phyloP scores from a whole-genome alignment of 2,888 invertebrate genomes.

The Masnerella sp. region DNA sequence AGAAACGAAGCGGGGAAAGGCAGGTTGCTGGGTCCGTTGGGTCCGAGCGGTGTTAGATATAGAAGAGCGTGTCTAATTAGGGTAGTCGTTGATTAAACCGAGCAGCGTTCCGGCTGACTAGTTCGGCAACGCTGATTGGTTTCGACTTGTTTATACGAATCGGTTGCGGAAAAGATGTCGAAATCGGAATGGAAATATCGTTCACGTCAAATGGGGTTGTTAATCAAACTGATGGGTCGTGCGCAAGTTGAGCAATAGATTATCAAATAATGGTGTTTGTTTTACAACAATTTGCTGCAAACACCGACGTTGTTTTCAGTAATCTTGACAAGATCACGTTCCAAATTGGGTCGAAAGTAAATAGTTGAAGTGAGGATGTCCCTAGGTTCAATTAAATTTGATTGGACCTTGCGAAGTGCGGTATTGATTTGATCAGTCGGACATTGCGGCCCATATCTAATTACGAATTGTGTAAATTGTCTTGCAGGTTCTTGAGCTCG shows the following conservation, averaged over 20 bases:
- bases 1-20: conserved; percentile 6
- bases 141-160: neutral
- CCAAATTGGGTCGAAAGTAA: too few species aligned
- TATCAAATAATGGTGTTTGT: too few species aligned
- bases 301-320: too few species aligned
- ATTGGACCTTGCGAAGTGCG: neutral
- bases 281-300: too few species aligned
- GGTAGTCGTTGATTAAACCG: conserved; percentile 29
- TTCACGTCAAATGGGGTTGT: too few species aligned
- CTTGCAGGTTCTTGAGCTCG: neutral
- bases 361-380: conserved; percentile 4
- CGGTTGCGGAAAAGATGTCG: too few species aligned
- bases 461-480: conserved; percentile 27
- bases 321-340: too few species aligned
- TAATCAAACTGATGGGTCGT: too few species aligned
- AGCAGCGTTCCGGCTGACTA: neutral
- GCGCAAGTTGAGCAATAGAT: too few species aligned
- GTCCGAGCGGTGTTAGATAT: conserved; percentile 6
- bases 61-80: conserved; percentile 29
- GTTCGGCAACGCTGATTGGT: neutral
- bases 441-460: conserved; percentile 14
- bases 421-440: conserved; percentile 17
- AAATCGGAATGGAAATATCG: too few species aligned
- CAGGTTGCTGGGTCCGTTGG: conserved; percentile 11
- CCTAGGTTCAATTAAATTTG: conserved; percentile 23